Evolutionary conservation across 1,140 invertebrate genomes (phyloP).

Genomic region (Bradysia coprophila): DNA sequence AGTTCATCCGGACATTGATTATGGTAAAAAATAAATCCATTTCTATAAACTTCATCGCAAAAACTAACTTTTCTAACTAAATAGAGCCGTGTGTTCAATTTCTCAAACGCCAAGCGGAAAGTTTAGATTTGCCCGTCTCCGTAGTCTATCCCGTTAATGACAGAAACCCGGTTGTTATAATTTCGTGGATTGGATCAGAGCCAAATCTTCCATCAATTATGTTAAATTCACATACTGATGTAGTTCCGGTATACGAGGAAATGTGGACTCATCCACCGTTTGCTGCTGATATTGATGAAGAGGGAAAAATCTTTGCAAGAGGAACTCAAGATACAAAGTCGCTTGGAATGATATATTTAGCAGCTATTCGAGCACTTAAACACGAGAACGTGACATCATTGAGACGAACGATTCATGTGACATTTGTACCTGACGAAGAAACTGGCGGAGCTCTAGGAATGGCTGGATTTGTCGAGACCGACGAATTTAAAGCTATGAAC

Average conservation of each 20-base stretch:
- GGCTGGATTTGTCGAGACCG: conserved; percentile 42
- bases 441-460: conserved; percentile 60
- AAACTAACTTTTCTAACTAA: no score
- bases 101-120: conserved; percentile 36
- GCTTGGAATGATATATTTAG: conserved; percentile 63
- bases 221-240: conserved; percentile 84
- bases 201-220: no score
- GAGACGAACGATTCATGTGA: background rate
- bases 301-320: conserved; percentile 66
- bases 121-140: conserved; percentile 34
- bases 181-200: conserved; percentile 56
- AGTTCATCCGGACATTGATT: conserved; percentile 58
- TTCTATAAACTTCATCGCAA: no score
- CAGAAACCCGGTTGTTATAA: conserved; percentile 51
- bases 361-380: conserved; percentile 52
- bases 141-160: conserved; percentile 23
- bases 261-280: conserved; percentile 72
- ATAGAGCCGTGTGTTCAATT: conserved; percentile 32
- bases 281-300: conserved; percentile 48
- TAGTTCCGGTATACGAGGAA: conserved; percentile 68
- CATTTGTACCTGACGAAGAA: conserved; percentile 21
- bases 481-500: conserved; percentile 50
- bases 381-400: conserved; percentile 4
- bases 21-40: no score
- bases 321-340: conserved; percentile 77